Percentiles rank a stretch among this genome's conserved stretches.
phyloP scores from a whole-genome alignment of 2,113 vertebrate species.

The Hippocampus abdominalis region DNA sequence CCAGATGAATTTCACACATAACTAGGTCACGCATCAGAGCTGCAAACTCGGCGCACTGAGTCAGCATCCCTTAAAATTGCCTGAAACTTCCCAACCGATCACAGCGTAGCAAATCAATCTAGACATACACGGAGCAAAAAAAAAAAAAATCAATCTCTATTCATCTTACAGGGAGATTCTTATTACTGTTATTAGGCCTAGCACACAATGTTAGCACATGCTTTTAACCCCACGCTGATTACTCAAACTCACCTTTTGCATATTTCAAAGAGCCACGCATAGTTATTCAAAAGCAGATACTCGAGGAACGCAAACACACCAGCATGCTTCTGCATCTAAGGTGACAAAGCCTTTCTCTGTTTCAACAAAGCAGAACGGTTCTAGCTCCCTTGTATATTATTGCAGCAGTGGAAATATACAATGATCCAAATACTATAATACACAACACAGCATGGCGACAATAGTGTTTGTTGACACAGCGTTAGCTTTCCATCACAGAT shows the following conservation, averaged over 20 bases:
- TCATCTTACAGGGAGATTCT: constrained; percentile 27
- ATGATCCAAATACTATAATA: constrained; percentile 12
- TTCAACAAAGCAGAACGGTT: constrained; percentile 43
- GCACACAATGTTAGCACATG: constrained; percentile 21
- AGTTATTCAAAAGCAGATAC: constrained; percentile 43
- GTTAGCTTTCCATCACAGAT: constrained; percentile 12
- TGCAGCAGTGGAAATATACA: constrained; percentile 23
- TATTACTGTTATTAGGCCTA: constrained; percentile 37
- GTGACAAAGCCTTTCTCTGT: constrained; percentile 42
- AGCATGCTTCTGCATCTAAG: constrained; percentile 48
- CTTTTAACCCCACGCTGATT: constrained; percentile 9
- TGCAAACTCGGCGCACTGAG: constrained; percentile 41
- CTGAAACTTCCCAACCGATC: constrained; percentile 31
- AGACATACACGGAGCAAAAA: constrained; percentile 19
- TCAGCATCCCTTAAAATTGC: constrained; percentile 26
- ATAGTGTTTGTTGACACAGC: constrained; percentile 6
- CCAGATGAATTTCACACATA: constrained; percentile 21
- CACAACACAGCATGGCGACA: constrained; percentile 4
- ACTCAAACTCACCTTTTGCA: constrained; percentile 17
- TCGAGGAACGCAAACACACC: constrained; percentile 54
- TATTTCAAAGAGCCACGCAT: constrained; percentile 32
- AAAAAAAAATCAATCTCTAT: constrained; percentile 27
- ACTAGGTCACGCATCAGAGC: constrained; percentile 42
- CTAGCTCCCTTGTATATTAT: constrained; percentile 16
- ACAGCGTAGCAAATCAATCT: constrained; percentile 10